phyloP scores from a whole-genome alignment of 2,113 vertebrate genomes.

The Ctenodactylus gundi region DNA sequence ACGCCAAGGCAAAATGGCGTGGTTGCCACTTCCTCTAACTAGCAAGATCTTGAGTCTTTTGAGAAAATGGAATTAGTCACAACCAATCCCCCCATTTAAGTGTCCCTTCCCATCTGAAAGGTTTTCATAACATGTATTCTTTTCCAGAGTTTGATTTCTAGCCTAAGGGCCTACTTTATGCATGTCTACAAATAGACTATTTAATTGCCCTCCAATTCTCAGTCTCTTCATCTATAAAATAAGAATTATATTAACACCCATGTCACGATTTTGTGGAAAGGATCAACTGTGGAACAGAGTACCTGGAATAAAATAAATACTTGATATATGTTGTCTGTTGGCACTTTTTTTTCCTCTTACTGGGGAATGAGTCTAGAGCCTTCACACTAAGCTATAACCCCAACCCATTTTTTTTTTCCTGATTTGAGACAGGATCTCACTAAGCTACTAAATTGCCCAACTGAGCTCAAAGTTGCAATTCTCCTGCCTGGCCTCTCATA shows the following conservation, averaged over 20 bases:
- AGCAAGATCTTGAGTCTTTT: background rate
- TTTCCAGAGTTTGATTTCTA: background rate
- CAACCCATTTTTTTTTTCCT: too few species aligned
- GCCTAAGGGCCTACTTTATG: background rate
- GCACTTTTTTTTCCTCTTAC: too few species aligned
- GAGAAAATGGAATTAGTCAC: background rate
- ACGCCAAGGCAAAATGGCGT: background rate
- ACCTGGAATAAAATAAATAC: background rate
- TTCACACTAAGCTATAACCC: too few species aligned
- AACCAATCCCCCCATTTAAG: background rate
- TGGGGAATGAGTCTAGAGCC: too few species aligned
- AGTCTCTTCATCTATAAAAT: constrained; percentile 16
- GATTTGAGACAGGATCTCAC: too few species aligned
- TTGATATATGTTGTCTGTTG: background rate
- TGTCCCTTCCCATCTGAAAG: background rate
- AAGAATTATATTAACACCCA: background rate
- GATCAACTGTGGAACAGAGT: background rate
- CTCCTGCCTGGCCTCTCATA: too few species aligned
- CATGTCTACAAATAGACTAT: background rate
- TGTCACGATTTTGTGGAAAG: background rate
- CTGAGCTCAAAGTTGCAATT: too few species aligned
- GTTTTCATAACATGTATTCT: background rate
- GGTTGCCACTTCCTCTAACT: background rate
- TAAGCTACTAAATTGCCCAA: too few species aligned
- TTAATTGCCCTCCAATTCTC: background rate